phyloP scores from a whole-genome alignment of 2,888 invertebrate genomes.

The Barypeithes pellucidus region DNA sequence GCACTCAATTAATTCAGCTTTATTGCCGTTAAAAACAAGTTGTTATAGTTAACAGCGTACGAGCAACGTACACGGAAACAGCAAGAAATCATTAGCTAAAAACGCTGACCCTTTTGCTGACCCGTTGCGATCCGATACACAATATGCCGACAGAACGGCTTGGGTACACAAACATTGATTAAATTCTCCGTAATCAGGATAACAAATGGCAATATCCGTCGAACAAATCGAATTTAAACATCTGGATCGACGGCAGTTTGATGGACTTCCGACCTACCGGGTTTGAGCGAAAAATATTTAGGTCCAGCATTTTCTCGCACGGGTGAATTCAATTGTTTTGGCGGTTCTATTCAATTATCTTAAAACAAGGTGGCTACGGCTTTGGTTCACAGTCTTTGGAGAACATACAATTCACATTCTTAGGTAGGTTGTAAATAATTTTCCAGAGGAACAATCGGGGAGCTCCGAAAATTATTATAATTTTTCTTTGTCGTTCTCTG shows the following conservation, averaged over 20 bases:
- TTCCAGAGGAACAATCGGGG: too few species aligned
- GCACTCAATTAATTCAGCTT: not conserved
- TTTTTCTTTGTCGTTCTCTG: too few species aligned
- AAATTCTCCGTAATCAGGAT: slow-evolving; percentile 28
- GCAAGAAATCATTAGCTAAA: slow-evolving; percentile 20
- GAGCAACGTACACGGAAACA: not conserved
- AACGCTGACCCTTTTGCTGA: slow-evolving; percentile 29
- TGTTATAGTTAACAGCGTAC: not conserved
- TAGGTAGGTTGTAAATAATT: too few species aligned
- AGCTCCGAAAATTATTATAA: too few species aligned
- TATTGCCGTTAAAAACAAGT: not conserved
- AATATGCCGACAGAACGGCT: slow-evolving; percentile 13
- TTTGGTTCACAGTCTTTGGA: too few species aligned
- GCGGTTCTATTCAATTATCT: too few species aligned
- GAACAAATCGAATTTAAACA: slow-evolving; percentile 31
- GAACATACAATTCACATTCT: too few species aligned
- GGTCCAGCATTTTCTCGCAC: not conserved
- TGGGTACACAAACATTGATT: slow-evolving; percentile 30
- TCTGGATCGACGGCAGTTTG: slow-evolving; percentile 22
- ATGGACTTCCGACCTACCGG: not conserved
- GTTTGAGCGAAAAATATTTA: not conserved
- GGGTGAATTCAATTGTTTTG: not conserved
- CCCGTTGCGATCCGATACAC: slow-evolving; percentile 26
- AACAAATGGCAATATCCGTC: slow-evolving; percentile 29
- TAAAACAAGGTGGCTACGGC: too few species aligned